These are phyloP conservation scores for Alauda arvensis DNA, from an alignment of 2,797 vertebrate species.

Conservation along the genomic window DNA sequence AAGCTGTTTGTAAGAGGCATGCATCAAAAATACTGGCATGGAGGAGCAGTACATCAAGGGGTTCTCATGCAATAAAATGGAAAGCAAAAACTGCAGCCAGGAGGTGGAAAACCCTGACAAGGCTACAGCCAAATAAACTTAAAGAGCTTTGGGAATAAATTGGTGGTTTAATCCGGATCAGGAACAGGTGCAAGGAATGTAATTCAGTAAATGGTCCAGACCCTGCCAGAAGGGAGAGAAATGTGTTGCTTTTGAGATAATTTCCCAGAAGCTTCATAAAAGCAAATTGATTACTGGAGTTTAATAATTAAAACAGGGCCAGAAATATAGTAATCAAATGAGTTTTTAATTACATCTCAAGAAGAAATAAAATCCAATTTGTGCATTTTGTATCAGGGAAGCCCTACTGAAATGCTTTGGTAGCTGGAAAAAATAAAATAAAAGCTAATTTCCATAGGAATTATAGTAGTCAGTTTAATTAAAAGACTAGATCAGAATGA, in stretches of 20 bases:
- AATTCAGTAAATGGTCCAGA: conserved; percentile 75
- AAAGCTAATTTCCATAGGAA: conserved; percentile 74
- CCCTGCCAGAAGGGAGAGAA: conserved; percentile 76
- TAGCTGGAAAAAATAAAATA: conserved; percentile 69
- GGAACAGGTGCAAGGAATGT: conserved; percentile 72
- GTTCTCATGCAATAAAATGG: conserved; percentile 47
- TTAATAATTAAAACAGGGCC: conserved; percentile 77
- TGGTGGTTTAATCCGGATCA: conserved; percentile 71
- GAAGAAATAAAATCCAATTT: conserved; percentile 76
- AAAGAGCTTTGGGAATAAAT: conserved; percentile 70
- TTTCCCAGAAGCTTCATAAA: conserved; percentile 85
- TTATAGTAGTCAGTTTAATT: conserved; percentile 73
- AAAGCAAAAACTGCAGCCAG: conserved; percentile 49
- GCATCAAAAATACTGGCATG: background rate
- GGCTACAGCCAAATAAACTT: conserved; percentile 66
- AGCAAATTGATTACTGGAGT: conserved; percentile 79
- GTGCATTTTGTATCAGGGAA: conserved; percentile 69
- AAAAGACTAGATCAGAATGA: conserved; percentile 65
- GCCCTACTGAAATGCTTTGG: conserved; percentile 68
- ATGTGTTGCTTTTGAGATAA: conserved; percentile 80
- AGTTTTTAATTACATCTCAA: conserved; percentile 80
- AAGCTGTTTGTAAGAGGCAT: background rate
- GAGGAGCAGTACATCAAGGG: background rate
- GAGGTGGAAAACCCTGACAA: conserved; percentile 47
- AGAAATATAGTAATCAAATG: conserved; percentile 80